These are phyloP conservation scores for Rhogogaster chlorosoma DNA, from an alignment of 2,888 invertebrate genomes.

Conservation along the genomic window DNA sequence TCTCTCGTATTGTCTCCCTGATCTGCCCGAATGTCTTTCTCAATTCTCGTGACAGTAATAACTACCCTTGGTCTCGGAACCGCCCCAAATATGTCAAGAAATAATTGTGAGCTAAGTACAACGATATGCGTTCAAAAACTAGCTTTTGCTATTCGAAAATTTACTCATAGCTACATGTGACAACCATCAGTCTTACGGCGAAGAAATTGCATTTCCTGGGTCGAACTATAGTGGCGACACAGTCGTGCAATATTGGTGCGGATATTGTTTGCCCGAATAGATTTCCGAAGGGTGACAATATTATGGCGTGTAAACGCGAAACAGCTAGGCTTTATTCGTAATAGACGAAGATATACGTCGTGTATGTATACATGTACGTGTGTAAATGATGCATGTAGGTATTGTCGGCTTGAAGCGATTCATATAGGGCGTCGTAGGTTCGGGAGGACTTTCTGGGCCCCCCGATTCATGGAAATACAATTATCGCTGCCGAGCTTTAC, in stretches of 20 bases:
- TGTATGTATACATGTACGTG: background rate
- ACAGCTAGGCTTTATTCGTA: conserved; percentile 14
- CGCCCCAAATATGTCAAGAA: background rate
- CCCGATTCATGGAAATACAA: conserved; percentile 76
- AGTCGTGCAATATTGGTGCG: conserved; percentile 74
- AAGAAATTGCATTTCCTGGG: conserved; percentile 72
- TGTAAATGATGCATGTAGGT: background rate
- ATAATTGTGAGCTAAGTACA: background rate
- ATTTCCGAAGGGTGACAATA: conserved; percentile 62
- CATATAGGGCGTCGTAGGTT: background rate
- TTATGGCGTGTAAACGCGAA: background rate
- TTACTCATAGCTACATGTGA: background rate
- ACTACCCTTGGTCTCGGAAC: conserved; percentile 28
- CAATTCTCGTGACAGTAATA: conserved; percentile 55
- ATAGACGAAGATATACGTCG: background rate
- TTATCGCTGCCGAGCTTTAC: conserved; percentile 64
- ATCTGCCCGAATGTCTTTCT: conserved; percentile 69
- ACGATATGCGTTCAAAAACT: background rate
- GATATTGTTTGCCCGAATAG: conserved; percentile 75
- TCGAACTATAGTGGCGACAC: conserved; percentile 68
- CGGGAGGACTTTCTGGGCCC: background rate
- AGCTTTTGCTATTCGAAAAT: conserved; percentile 1
- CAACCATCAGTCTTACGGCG: background rate
- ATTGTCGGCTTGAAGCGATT: conserved; percentile 6
- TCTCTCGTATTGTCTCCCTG: conserved; percentile 74